phyloP scores from a whole-genome alignment of 1,140 invertebrate species.

The Plodia interpunctella region DNA sequence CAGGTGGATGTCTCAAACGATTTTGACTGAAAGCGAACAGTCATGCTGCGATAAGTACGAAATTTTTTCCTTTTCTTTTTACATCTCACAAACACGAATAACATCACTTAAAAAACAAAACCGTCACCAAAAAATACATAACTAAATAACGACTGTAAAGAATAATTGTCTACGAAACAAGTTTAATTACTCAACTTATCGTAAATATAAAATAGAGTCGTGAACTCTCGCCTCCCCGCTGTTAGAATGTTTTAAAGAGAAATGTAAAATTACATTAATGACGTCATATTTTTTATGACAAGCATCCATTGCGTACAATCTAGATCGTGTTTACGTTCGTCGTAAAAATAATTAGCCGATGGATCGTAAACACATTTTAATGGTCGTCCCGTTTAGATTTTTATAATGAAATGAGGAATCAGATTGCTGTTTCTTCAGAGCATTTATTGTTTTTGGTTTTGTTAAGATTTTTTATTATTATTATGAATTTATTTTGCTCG shows the following conservation, averaged over 20 bases:
- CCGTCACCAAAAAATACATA: no score
- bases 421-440: no score
- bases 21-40: constrained; percentile 16
- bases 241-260: constrained; percentile 1
- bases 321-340: neutral
- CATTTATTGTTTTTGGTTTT: no score
- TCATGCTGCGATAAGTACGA: constrained; percentile 37
- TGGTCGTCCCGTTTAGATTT: neutral
- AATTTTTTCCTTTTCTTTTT: neutral
- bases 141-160: no score
- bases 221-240: neutral
- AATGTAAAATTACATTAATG: constrained; percentile 6
- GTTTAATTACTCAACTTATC: neutral
- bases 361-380: neutral
- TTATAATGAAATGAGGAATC: no score
- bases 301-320: neutral
- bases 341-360: constrained; percentile 4
- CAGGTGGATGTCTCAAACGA: constrained; percentile 46
- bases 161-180: neutral
- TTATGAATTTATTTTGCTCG: no score
- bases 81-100: neutral
- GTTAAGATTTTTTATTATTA: no score
- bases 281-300: constrained; percentile 1
- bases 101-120: neutral
- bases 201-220: neutral